These are phyloP conservation scores for Anoura caudifer DNA, from an alignment of 2,113 vertebrate species.

Conservation along the genomic window DNA sequence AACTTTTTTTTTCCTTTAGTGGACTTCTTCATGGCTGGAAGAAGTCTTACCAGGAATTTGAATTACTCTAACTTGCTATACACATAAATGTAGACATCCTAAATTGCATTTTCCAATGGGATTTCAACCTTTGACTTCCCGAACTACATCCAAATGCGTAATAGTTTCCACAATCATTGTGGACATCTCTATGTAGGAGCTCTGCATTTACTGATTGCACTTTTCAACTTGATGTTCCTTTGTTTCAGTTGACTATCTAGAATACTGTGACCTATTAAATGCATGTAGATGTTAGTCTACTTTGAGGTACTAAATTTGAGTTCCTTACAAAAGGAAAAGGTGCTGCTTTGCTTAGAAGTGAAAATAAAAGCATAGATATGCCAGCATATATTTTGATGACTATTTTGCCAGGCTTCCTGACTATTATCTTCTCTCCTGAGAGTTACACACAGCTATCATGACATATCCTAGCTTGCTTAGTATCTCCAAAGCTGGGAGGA, in stretches of 20 bases:
- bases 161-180: background rate
- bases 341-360: constrained; percentile 2
- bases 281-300: background rate
- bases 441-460: background rate
- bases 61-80: background rate
- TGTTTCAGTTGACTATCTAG: background rate
- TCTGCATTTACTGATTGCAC: background rate
- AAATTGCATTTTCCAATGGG: background rate
- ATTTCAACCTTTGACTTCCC: background rate
- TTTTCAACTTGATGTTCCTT: background rate
- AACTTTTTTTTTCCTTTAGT: background rate
- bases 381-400: constrained; percentile 4
- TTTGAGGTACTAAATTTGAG: background rate
- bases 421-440: background rate
- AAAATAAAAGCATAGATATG: background rate
- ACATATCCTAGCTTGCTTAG: background rate
- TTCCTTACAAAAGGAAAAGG: background rate
- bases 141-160: background rate
- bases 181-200: background rate
- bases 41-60: background rate
- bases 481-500: background rate
- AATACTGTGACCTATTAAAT: background rate
- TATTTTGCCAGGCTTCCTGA: constrained; percentile 1
- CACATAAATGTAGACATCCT: background rate
- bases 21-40: background rate